phyloP scores from a whole-genome alignment of 2,797 vertebrate genomes.

The Periophthalmus magnuspinnatus region DNA sequence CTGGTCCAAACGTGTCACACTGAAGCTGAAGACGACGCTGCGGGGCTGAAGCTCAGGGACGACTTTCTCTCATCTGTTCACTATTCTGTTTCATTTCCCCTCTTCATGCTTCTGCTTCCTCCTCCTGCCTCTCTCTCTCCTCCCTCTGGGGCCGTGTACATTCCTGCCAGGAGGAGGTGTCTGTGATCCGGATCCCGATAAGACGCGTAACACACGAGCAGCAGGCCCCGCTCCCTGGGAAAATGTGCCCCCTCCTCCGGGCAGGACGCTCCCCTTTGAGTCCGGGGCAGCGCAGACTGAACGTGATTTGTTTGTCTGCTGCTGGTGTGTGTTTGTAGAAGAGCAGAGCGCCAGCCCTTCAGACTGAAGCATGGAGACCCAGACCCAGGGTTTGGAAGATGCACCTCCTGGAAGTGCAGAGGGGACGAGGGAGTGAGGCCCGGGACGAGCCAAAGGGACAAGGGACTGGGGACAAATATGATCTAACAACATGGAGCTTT shows the following conservation, averaged over 20 bases:
- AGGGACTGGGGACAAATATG: constrained; percentile 48
- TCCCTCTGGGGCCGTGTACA: constrained; percentile 65
- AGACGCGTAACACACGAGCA: constrained; percentile 58
- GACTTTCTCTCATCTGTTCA: constrained; percentile 45
- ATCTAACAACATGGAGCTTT: constrained; percentile 52
- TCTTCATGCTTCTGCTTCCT: constrained; percentile 66
- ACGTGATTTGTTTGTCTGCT: constrained; percentile 72
- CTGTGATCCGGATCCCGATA: constrained; percentile 66
- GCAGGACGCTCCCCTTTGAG: constrained; percentile 69
- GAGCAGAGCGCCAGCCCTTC: constrained; percentile 50
- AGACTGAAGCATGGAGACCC: constrained; percentile 41
- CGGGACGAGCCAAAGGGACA: constrained; percentile 24
- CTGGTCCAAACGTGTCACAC: neutral
- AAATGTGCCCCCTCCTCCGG: constrained; percentile 65
- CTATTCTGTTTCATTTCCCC: constrained; percentile 58
- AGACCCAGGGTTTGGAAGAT: no score
- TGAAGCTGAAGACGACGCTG: constrained; percentile 40
- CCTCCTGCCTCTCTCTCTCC: constrained; percentile 57
- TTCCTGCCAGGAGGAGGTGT: constrained; percentile 82
- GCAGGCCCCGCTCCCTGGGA: constrained; percentile 71
- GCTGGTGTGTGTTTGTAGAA: constrained; percentile 65
- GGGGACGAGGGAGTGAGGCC: constrained; percentile 53
- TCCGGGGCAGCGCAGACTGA: constrained; percentile 69
- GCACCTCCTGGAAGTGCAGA: constrained; percentile 33
- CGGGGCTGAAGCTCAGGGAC: constrained; percentile 55